These are phyloP conservation scores for Ectropis crepuscularia DNA, from an alignment of 2,888 invertebrate genomes.

Conservation along the genomic window DNA sequence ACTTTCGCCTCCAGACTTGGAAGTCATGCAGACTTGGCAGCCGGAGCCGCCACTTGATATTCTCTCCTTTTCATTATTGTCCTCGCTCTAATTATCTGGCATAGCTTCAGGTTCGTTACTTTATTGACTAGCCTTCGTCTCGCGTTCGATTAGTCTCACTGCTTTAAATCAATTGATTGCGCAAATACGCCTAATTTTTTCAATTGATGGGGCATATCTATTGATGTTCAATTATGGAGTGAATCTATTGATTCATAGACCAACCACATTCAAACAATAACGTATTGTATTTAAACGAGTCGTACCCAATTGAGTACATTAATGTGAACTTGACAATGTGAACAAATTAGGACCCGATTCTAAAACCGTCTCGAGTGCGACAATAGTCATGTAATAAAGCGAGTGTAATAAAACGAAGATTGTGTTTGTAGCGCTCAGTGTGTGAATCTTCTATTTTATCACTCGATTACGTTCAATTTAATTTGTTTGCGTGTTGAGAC, in stretches of 20 bases:
- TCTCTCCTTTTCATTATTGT: constrained; percentile 38
- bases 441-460: constrained; percentile 40
- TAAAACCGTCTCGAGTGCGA: constrained; percentile 27
- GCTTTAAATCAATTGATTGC: constrained; percentile 30
- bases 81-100: constrained; percentile 35
- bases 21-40: constrained; percentile 43
- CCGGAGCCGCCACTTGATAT: constrained; percentile 39
- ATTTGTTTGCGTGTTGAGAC: constrained; percentile 47
- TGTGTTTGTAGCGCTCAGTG: constrained; percentile 27
- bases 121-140: constrained; percentile 10
- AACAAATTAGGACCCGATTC: constrained; percentile 23
- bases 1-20: constrained; percentile 38
- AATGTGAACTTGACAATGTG: constrained; percentile 34
- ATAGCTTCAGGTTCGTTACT: constrained; percentile 26
- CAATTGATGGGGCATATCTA: constrained; percentile 34
- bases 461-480: constrained; percentile 51
- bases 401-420: constrained; percentile 30
- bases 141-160: constrained; percentile 23
- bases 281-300: constrained; percentile 32
- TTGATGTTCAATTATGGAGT: constrained; percentile 40
- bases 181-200: constrained; percentile 35
- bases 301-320: constrained; percentile 35
- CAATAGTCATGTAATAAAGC: constrained; percentile 26
- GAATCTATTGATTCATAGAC: constrained; percentile 38
- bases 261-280: constrained; percentile 35